Evolutionary conservation across 2,113 vertebrate genomes (phyloP), one percentile per base, ranked within the genome.

Genomic region (Hippocampus abdominalis): DNA sequence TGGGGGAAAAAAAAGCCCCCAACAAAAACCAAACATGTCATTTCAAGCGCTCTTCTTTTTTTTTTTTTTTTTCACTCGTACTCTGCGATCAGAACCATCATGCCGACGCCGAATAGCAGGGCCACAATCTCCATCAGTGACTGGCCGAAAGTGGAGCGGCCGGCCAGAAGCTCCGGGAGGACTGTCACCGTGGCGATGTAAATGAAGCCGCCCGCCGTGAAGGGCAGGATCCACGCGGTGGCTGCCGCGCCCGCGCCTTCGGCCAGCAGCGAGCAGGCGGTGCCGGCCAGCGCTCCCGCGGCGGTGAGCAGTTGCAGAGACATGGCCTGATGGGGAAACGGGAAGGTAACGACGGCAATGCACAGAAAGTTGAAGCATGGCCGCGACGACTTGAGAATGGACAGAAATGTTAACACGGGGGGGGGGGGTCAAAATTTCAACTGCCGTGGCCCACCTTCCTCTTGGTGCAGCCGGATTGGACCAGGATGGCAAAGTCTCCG

Each of bases 391-490:
- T 48, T 48, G 13, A 13, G 3, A 48, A 48, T 18, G 15, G 3
- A 18, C 46, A 44, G 40, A 42, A 0, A 12, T 44, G 12, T 44
- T 56, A 23, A 12, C 32, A 36, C 32, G 32, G 32, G 6, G 5
- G 32, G 32, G 32, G 32, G 32, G 32, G 32, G 32, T 36, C 5
- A 36, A 44, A 42, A 42, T 3, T 20, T 63, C 61, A 36, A 36
- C 5, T 6, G 32, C 15, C 15, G 16, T 4, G 9, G 27, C 23
- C 8, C 75, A 97, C 95, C 94, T 96, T 94, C 51, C 72, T 93
- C 82, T 96, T 96, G 82, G 93, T 96, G 91, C 95, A 97, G 53
- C 95, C 95, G 1, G 95, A 95, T 84, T 96, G 95, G 27, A 96
- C 92, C 0, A 97, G 93, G 85, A 97, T 96, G 83, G 95, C 95